These are phyloP conservation scores for Cryptus armator DNA, from an alignment of 2,888 invertebrate species.

Conservation along the genomic window DNA sequence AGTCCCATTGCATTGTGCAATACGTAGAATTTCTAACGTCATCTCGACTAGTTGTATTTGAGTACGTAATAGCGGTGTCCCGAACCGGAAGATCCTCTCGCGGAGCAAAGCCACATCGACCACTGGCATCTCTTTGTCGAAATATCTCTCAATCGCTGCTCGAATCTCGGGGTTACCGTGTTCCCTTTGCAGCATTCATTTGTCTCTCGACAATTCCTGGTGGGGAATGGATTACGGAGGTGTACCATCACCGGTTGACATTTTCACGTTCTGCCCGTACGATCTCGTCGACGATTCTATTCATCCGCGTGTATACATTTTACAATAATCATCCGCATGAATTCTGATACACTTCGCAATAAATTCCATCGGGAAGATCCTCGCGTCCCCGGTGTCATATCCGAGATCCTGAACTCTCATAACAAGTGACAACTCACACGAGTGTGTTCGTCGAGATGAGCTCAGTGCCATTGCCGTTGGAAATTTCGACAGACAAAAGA, in stretches of 20 bases:
- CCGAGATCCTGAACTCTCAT: neutral
- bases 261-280: neutral
- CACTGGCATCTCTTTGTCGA: neutral
- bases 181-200: neutral
- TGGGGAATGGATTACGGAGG: neutral
- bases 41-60: neutral
- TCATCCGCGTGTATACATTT: neutral
- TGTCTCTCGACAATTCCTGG: neutral
- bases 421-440: neutral
- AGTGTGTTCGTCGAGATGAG: neutral
- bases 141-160: neutral
- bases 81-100: neutral
- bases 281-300: neutral
- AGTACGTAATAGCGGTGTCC: neutral
- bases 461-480: neutral
- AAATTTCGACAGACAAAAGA: conserved; percentile 38
- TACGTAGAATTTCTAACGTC: neutral
- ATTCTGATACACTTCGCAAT: neutral
- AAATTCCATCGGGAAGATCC: neutral
- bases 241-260: neutral
- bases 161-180: neutral
- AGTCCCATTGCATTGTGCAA: neutral
- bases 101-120: neutral
- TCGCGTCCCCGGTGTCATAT: neutral
- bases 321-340: conserved; percentile 7